A percentile compares a stretch with the other conserved stretches of the same genome.
These are phyloP conservation scores for Hofmannophila pseudospretella DNA, from an alignment of 2,888 invertebrate genomes.

Conservation along the genomic window DNA sequence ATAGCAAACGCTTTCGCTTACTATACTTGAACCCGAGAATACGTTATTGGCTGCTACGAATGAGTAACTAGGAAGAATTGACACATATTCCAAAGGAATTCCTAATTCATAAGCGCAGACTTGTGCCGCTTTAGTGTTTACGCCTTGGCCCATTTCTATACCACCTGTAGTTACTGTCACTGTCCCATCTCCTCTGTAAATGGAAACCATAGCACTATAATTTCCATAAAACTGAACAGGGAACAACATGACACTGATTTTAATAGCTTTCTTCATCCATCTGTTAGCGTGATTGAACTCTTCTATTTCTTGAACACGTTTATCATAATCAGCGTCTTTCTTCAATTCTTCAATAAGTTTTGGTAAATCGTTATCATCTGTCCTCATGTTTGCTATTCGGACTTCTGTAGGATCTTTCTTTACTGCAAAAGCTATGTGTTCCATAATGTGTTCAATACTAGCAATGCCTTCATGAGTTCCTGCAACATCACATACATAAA, in stretches of 20 bases:
- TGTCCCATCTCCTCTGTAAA: constrained; percentile 83
- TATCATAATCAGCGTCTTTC: constrained; percentile 72
- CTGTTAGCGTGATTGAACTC: constrained; percentile 81
- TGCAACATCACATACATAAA: constrained; percentile 22
- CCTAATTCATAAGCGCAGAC: constrained; percentile 85
- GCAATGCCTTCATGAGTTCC: constrained; percentile 79
- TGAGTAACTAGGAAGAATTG: constrained; percentile 78
- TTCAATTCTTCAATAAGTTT: constrained; percentile 75
- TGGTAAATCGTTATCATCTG: constrained; percentile 57
- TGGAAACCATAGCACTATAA: constrained; percentile 78
- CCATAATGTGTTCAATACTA: constrained; percentile 81
- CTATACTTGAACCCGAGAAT: constrained; percentile 81
- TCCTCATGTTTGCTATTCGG: constrained; percentile 74
- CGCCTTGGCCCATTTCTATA: constrained; percentile 87
- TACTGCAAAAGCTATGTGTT: constrained; percentile 78
- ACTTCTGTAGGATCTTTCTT: constrained; percentile 79
- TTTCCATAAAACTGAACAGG: constrained; percentile 74
- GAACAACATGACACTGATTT: constrained; percentile 82
- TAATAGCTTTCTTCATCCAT: constrained; percentile 86
- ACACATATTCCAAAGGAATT: constrained; percentile 80
- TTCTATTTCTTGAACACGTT: constrained; percentile 64
- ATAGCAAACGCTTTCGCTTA: constrained; percentile 80
- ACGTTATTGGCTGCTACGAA: constrained; percentile 79
- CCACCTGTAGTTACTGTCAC: constrained; percentile 84
- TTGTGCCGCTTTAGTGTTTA: constrained; percentile 88